Evolutionary conservation across 2,797 vertebrate genomes (phyloP).

Genomic region (Xerus rutilus): DNA sequence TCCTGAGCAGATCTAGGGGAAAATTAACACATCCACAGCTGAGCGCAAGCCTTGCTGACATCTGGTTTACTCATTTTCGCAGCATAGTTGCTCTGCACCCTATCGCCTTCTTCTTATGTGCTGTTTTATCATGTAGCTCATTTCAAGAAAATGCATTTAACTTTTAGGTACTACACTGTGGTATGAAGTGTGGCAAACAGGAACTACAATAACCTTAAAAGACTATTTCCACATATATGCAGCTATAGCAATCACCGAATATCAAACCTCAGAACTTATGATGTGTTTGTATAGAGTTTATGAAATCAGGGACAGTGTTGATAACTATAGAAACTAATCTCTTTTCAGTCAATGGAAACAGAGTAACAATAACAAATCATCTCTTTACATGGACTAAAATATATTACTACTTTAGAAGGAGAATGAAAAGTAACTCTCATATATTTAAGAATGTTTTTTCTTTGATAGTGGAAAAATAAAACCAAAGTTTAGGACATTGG

Average conservation of each 20-base stretch:
- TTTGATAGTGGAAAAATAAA: neutral
- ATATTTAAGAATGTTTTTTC: neutral
- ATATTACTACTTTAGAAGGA: neutral
- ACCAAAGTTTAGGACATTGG: neutral
- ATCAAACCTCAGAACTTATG: constrained; percentile 66
- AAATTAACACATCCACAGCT: constrained; percentile 71
- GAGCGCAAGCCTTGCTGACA: constrained; percentile 65
- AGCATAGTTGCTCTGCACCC: constrained; percentile 51
- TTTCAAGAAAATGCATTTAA: constrained; percentile 82
- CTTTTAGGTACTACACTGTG: constrained; percentile 79
- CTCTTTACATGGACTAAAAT: neutral
- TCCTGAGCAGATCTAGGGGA: constrained; percentile 60
- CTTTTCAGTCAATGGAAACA: neutral
- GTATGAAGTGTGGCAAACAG: constrained; percentile 74
- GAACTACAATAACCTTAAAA: constrained; percentile 75
- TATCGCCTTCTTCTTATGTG: constrained; percentile 67
- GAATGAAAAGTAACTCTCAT: neutral
- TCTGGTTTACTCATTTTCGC: constrained; percentile 74
- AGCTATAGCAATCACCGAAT: constrained; percentile 51
- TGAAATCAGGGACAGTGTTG: neutral
- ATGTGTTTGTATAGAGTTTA: neutral
- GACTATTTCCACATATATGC: constrained; percentile 59
- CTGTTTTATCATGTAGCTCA: constrained; percentile 76
- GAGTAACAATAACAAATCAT: neutral
- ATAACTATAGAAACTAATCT: constrained; percentile 33